Evolutionary conservation across 1,140 invertebrate species (phyloP), one percentile per base, ranked within the genome.

Genomic region (Paraescarpia echinospica): DNA sequence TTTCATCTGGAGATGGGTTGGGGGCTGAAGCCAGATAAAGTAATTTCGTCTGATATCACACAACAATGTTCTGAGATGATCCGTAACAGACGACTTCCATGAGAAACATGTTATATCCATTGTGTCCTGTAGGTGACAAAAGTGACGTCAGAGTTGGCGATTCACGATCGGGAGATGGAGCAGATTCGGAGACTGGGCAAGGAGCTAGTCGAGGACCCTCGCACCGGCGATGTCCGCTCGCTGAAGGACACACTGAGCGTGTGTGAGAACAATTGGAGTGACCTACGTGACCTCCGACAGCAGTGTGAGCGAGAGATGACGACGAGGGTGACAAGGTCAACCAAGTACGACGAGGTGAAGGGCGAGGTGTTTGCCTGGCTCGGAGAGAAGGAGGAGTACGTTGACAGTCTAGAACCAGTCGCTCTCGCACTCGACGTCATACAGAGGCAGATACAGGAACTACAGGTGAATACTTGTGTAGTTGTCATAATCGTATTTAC

Each of bases 311-410:
- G 98, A 94, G 96, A 98, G 41, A 98, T 97, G 5, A 98, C 98
- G 94, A 97, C 98, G 89, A 97, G 98, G 48, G 97, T 98, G 4
- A 98, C 99, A 95, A 98, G 98, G 93, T 97, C 98, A 34, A 97
- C 97, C 93, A 97, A 98, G 34, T 99, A 99, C 95, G 98, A 99
- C 94, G 97, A 97, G 33, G 96, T 98, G 12, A 97, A 98, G 93
- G 97, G 98, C 93, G 97, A 98, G 95, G 98, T 99, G 0, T 95
- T 98, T 1, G 97, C 98, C 77, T 99, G 98, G 98, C 96, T 99
- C 27, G 97, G 97, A 27, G 97, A 96, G 9, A 98, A 98, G 94
- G 98, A 99, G 95, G 97, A 96, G 34, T 97, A 97, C 96, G 97
- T 95, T 77, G 96, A 97, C 94, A 97, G 97, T 35, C 96, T 99